Base-by-base conservation (phyloP, 2,888 invertebrate genomes). In the Tortricodes alternella region DNA sequence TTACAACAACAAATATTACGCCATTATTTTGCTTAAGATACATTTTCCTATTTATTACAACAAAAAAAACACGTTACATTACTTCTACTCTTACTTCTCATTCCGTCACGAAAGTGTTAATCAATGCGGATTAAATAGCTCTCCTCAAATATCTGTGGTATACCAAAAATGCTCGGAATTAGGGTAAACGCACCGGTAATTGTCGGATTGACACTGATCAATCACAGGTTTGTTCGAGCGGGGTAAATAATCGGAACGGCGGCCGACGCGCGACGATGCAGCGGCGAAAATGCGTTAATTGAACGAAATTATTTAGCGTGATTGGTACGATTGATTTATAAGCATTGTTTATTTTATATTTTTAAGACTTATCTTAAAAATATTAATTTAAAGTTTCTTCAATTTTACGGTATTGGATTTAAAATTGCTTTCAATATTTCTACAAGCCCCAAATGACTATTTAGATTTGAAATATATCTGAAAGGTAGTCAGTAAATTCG, bases 121-220 rank as follows among this genome's bases (percentile, higher is more conserved):
- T 41, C 43, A 39, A 38, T 46, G 23, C 27, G 49, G 21, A 29
- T 19, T 19, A 27, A 24, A n/a, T n/a, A n/a, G 15, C 23, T 23
- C 41, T 15, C 3, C 43, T 19, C 24, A 29, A 44, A 44, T 43
- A 24, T 43, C 27, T 49, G 50, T 16, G 56, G 49, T 44, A 56
- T 50, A 44, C 44, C 49, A 38, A 38, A 56, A 44, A 55, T 55
- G 48, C 55, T 19, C 37, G 43, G 56, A 59, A 64, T 59, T 67
- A 63, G 70, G 74, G 73, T 76, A 68, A 73, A 66, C 62, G 63
- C 53, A 57, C 61, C 68, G 63, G 58, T 70, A 70, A 72, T 73
- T 65, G 76, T 64, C 72, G 60, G 59, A 63, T 64, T 68, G 70
- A 73, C 70, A 70, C 66, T 69, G 66, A 65, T 64, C 56, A 62